Conservation (phyloP, 2,888 invertebrate genomes). For the Drosophila paracracens region DNA sequence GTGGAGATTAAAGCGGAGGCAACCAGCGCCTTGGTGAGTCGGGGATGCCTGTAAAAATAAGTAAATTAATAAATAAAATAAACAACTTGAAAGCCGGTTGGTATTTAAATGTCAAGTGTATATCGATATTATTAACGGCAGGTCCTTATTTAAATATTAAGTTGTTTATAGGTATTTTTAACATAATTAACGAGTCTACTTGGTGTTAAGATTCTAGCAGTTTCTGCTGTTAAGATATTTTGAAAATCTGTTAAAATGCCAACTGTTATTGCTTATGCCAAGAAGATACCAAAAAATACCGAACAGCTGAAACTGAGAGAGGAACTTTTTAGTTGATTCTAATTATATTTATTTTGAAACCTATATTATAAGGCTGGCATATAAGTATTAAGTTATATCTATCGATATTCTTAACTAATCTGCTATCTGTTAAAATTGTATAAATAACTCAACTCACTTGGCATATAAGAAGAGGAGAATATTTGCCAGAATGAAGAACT, state of each 20-base stretch:
- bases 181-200: not conserved
- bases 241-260: not conserved
- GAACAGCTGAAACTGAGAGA: not conserved
- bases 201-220: not conserved
- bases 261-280: not conserved
- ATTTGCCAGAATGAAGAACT: constrained; percentile 83
- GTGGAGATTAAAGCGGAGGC: constrained; percentile 59
- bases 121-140: too few species aligned
- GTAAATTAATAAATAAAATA: not conserved
- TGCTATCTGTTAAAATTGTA: not conserved
- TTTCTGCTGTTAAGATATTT: not conserved
- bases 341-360: not conserved
- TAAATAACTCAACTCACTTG: constrained; percentile 73
- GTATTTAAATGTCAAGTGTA: not conserved
- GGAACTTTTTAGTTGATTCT: not conserved
- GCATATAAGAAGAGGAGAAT: constrained; percentile 82
- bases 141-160: not conserved
- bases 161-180: not conserved
- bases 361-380: not conserved
- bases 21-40: constrained; percentile 67
- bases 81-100: not conserved
- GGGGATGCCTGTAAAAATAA: constrained; percentile 75
- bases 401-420: not conserved
- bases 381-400: not conserved
- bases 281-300: constrained; percentile 10